phyloP scores from a whole-genome alignment of 1,140 invertebrate genomes.

The Vanessa atalanta region DNA sequence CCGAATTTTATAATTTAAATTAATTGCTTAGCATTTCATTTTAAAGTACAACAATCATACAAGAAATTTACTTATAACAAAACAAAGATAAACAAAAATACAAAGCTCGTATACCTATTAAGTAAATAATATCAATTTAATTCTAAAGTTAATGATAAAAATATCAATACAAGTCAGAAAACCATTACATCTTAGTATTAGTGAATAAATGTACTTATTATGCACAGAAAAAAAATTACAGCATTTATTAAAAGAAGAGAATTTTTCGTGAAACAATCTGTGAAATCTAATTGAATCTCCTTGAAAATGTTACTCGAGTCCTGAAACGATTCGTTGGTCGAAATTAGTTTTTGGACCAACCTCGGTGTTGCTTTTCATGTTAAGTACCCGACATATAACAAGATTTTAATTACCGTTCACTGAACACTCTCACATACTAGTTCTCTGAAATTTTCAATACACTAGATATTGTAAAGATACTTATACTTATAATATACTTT shows the following conservation, averaged over 20 bases:
- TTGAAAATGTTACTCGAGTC: slow-evolving; percentile 36
- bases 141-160: not conserved
- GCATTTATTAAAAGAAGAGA: not conserved
- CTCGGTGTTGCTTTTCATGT: slow-evolving; percentile 48
- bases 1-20: slow-evolving; percentile 2
- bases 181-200: not conserved
- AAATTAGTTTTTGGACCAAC: slow-evolving; percentile 47
- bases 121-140: too few relatives aligned
- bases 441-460: not conserved
- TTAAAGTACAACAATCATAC: not conserved
- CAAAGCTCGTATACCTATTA: not conserved
- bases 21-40: not conserved
- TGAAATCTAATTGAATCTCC: slow-evolving; percentile 39
- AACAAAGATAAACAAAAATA: too few relatives aligned
- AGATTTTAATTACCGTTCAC: slow-evolving; percentile 68
- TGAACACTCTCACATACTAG: slow-evolving; percentile 35
- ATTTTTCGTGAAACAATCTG: slow-evolving; percentile 27
- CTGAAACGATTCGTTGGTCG: slow-evolving; percentile 33
- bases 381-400: slow-evolving; percentile 56
- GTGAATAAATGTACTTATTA: not conserved
- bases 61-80: too few relatives aligned
- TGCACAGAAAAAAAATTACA: too few relatives aligned
- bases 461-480: too few relatives aligned
- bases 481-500: too few relatives aligned
- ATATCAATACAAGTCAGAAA: not conserved